phyloP scores from a whole-genome alignment of 2,888 invertebrate genomes.

The Aleiodes leptofemur region DNA sequence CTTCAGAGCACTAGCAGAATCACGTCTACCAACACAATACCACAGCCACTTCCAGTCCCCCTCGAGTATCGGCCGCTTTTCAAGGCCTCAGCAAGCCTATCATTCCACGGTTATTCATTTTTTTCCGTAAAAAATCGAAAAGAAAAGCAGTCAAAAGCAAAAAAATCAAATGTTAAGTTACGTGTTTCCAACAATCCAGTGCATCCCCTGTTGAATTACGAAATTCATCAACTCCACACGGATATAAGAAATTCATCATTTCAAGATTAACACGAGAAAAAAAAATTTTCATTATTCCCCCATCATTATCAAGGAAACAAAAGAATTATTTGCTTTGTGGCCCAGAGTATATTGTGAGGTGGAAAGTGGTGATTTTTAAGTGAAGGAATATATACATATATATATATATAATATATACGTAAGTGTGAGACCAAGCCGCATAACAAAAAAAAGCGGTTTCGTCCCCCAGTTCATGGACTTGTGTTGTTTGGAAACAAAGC shows the following conservation, averaged over 20 bases:
- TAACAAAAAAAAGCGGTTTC: conserved; percentile 56
- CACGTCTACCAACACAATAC: not conserved
- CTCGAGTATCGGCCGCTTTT: conserved; percentile 14
- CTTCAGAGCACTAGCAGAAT: too few species aligned
- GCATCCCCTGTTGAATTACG: not conserved
- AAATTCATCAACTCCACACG: not conserved
- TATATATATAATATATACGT: conserved; percentile 64
- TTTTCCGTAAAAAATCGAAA: too few species aligned
- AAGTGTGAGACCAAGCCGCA: conserved; percentile 69
- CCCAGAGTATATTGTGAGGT: conserved; percentile 61
- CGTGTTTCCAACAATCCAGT: not conserved
- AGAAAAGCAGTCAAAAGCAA: not conserved
- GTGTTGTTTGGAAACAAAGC: conserved; percentile 55
- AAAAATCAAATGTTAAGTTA: conserved; percentile 9
- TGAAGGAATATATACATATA: conserved; percentile 58
- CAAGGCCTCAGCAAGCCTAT: not conserved
- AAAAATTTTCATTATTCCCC: conserved; percentile 8
- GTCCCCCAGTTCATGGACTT: conserved; percentile 58
- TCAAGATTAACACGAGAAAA: not conserved
- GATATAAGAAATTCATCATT: not conserved
- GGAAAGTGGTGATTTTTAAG: conserved; percentile 66
- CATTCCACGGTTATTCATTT: not conserved
- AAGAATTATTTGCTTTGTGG: conserved; percentile 7
- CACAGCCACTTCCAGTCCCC: not conserved
- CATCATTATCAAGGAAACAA: conserved; percentile 36